Evolutionary conservation across 2,888 invertebrate genomes (phyloP).

Genomic region (Sipha maydis): DNA sequence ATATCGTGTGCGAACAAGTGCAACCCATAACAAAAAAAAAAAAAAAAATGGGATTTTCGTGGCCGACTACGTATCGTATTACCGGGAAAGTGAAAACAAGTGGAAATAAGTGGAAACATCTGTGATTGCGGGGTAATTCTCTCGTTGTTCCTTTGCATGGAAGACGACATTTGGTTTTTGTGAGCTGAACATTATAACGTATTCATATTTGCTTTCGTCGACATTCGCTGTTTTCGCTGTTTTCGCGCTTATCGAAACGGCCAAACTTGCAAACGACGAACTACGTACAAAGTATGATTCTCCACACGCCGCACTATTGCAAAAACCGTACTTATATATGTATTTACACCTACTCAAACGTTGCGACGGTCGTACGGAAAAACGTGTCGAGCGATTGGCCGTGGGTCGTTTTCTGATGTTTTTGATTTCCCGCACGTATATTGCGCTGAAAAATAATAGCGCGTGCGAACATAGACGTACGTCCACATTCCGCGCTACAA

Average conservation of each 20-base stretch:
- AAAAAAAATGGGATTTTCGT: no score
- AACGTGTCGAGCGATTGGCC: neutral
- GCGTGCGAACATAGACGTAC: neutral
- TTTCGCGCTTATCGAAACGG: neutral
- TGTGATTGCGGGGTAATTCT: no score
- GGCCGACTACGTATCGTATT: no score
- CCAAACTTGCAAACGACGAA: neutral
- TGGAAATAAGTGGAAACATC: no score
- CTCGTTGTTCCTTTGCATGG: no score
- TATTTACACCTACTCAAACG: no score
- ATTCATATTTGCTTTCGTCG: neutral
- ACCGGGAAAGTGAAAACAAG: no score
- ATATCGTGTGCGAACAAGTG: no score
- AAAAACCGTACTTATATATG: no score
- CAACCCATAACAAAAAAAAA: no score
- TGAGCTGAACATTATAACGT: neutral
- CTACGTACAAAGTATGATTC: neutral
- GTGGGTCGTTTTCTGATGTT: neutral
- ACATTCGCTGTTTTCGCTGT: neutral
- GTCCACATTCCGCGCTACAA: neutral
- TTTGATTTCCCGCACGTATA: neutral
- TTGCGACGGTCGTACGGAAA: neutral
- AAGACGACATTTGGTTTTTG: neutral
- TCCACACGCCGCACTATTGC: no score
- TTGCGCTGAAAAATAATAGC: neutral